Percentiles rank a stretch among this genome's conserved stretches.
Evolutionary conservation across 2,797 vertebrate species (phyloP).

Genomic region (Capromys pilorides): DNA sequence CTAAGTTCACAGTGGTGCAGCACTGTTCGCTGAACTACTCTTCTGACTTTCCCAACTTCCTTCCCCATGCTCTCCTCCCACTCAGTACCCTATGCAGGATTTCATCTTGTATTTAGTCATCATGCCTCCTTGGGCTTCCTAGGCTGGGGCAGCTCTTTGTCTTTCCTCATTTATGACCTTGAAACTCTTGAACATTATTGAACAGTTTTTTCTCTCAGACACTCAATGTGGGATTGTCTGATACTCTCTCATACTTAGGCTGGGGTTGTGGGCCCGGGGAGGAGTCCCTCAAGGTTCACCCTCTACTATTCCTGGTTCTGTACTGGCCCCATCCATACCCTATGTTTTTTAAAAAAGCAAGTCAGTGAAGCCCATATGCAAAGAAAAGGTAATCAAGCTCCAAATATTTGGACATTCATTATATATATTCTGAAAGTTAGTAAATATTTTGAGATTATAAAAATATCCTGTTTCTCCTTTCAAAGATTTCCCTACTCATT

Average conservation of each 20-base stretch:
- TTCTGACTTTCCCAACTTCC: neutral
- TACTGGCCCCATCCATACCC: neutral
- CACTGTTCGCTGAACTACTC: neutral
- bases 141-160: neutral
- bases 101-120: rapidly evolving
- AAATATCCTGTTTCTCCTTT: neutral
- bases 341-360: too few relatives aligned
- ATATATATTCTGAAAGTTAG: neutral
- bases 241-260: neutral
- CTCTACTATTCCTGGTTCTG: neutral
- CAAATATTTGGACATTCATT: neutral
- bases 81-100: too few relatives aligned
- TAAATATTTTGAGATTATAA: neutral
- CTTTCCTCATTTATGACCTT: neutral
- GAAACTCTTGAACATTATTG: neutral
- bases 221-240: too few relatives aligned
- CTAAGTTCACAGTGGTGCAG: too few relatives aligned
- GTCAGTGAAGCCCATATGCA: too few relatives aligned
- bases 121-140: neutral
- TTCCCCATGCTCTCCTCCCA: too few relatives aligned
- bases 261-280: too few relatives aligned
- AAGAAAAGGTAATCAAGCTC: neutral
- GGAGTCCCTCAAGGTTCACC: neutral
- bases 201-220: neutral
- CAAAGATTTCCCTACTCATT: neutral